Evolutionary conservation across 2,888 invertebrate genomes (phyloP), one percentile per base, ranked within the genome.

Genomic region (Leptinotarsa peninsularis): DNA sequence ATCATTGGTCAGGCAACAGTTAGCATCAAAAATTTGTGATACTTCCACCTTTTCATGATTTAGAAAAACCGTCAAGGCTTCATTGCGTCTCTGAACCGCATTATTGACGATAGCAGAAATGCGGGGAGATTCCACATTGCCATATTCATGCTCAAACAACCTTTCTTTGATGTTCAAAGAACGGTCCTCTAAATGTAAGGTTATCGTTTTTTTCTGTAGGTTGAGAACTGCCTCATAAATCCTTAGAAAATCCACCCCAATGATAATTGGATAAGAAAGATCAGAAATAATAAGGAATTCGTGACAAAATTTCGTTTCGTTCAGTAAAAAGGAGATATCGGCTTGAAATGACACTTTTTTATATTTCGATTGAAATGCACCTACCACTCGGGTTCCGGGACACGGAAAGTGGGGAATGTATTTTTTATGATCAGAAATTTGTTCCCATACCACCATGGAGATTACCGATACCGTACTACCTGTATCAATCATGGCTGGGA

Each of bases 251-350:
- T 63, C 63, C 14, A 63, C 63, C 27, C 63, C 63, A 4, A 63
- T 23, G 27, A 63, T 63, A 13, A 63, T 23, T 7, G 63, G 63
- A 23, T 63, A 63, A n/a, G 33, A 63, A 17, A 63, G 63, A 23
- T n/a, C n/a, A n/a, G 63, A 23, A 23, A 63, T 63, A 4, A 63
- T n/a, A 17, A 63, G n/a, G 63, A 63, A 63, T 23, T 63, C 63
- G 15, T 63, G 63, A n/a, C 15, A 17, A 43, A 63, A 63, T 33
- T 13, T 33, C 15, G 4, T 23, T 15, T n/a, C 23, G 10, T 43
- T 43, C 17, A 43, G 17, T 17, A n/a, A 21, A 63, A 63, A 63
- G 7, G 15, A 15, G 10, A 23, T 21, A 23, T 17, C 27, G n/a
- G 63, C 21, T 23, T 63, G 63, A 14, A 63, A 23, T 7, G 63